Conservation (phyloP, 2,797 vertebrate species). For the Eleutherodactylus coqui region DNA sequence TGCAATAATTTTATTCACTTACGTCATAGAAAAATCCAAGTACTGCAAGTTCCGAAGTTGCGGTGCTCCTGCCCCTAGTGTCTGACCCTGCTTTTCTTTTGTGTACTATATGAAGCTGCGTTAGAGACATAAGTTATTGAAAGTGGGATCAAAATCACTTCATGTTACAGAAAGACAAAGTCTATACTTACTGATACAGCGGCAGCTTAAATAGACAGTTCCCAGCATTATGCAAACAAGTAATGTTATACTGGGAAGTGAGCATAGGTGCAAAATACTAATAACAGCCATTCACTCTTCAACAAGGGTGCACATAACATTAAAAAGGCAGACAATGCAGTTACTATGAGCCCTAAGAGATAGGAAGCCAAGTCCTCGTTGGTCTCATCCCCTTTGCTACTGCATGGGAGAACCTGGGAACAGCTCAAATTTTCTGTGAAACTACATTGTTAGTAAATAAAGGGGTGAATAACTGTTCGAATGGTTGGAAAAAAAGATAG, state of each 20-base stretch:
- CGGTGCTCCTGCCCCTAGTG: neutral
- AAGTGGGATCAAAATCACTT: neutral
- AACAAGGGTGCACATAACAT: neutral
- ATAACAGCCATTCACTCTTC: neutral
- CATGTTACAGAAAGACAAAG: neutral
- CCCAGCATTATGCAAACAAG: too few relatives aligned
- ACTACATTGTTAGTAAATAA: too few relatives aligned
- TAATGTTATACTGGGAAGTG: neutral
- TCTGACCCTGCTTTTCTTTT: neutral
- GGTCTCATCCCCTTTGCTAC: too few relatives aligned
- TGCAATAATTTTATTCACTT: constrained; percentile 7
- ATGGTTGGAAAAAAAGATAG: too few relatives aligned
- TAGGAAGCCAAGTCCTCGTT: too few relatives aligned
- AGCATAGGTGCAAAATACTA: neutral
- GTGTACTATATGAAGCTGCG: constrained; percentile 57
- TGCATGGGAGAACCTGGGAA: too few relatives aligned
- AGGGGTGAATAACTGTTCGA: too few relatives aligned
- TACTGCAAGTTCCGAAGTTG: neutral
- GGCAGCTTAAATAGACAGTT: neutral
- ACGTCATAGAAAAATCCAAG: constrained; percentile 54
- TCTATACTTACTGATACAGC: neutral
- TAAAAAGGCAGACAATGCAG: neutral
- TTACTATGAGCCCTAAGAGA: too few relatives aligned
- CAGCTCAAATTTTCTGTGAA: too few relatives aligned
- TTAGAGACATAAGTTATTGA: neutral